Evolutionary conservation across 2,113 vertebrate genomes (phyloP), one percentile per base, ranked within the genome.

Genomic region (Glareola pratincola): DNA sequence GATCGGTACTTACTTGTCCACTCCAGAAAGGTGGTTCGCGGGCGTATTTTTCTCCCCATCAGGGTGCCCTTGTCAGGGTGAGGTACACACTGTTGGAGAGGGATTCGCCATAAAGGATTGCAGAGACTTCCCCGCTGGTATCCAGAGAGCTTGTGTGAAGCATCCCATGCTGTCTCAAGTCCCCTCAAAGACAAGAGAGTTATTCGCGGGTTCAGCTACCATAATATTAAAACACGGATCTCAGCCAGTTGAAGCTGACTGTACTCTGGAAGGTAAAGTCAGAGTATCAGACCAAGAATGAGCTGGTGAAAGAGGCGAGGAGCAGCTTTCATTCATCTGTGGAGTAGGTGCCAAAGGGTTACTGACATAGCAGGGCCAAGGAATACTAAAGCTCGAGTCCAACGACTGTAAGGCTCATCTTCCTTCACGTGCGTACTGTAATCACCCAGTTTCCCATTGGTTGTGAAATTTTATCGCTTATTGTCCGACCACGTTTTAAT

Each of bases 51-150:
- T 50, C 36, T 57, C 12, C 36, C 48, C 23, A 22, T 66, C 45
- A 73, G 72, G 6, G 20, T 45, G 8, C 22, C 17, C 34, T 26
- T 32, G 8, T 62, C 34, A 66, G 39, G 8, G 6, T 48, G 27
- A 83, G 43, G 50, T 10, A 47, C 2, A 1, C 16, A 36, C 11
- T 32, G 5, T 53, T 29, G 9, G 26, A 59, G 29, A 48, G 3
- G 12, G 4, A 63, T 29, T 32, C 26, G 9, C 39, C 36, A 4
- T 34, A 56, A 82, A 23, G 36, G 15, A 34, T 37, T 0, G 0
- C 39, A 72, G 57, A 64, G 19, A 26, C 32, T 59, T 66, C 27
- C 26, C 54, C 50, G 14, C 2, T 2, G 13, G 37, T 43, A 43
- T 9, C 6, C n/a, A 60, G 11, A 17, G 37, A 72, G 24, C 4